Evolutionary conservation across 1,140 invertebrate genomes (phyloP).

Genomic region (Coenobita brevimanus): DNA sequence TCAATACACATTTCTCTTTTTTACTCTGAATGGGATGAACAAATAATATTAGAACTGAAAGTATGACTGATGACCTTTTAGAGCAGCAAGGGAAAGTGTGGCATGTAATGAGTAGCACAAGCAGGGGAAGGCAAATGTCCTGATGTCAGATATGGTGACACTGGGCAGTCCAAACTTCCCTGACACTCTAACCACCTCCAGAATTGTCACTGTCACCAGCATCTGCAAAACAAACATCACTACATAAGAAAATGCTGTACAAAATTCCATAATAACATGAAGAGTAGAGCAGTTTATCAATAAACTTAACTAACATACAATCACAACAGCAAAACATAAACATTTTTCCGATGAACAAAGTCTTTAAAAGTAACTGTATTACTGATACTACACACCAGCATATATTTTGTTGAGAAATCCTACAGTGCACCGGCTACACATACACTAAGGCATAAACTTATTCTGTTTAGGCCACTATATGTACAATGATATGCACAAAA

Average conservation of each 20-base stretch:
- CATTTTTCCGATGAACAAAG: too few relatives aligned
- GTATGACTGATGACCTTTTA: slow-evolving; percentile 43
- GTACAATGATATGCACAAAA: background rate
- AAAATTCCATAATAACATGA: background rate
- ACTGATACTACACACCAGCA: too few relatives aligned
- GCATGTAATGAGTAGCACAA: slow-evolving; percentile 59
- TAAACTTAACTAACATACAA: slow-evolving; percentile 4
- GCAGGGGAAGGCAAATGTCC: slow-evolving; percentile 44
- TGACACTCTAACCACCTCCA: slow-evolving; percentile 66
- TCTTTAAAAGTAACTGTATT: too few relatives aligned
- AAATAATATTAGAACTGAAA: background rate
- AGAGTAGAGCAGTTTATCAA: background rate
- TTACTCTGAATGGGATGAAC: background rate
- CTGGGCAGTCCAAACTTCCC: slow-evolving; percentile 71
- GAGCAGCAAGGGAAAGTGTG: slow-evolving; percentile 56
- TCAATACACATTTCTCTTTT: too few relatives aligned
- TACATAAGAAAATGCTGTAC: background rate
- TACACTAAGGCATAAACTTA: too few relatives aligned
- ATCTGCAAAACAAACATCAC: slow-evolving; percentile 70
- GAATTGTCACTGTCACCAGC: slow-evolving; percentile 73
- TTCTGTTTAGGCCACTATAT: background rate
- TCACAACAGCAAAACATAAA: too few relatives aligned
- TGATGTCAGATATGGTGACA: slow-evolving; percentile 25
- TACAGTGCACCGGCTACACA: too few relatives aligned
- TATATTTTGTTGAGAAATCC: too few relatives aligned